Conservation (phyloP, 2,797 vertebrate species). For the Halcyon smyrnensis region DNA sequence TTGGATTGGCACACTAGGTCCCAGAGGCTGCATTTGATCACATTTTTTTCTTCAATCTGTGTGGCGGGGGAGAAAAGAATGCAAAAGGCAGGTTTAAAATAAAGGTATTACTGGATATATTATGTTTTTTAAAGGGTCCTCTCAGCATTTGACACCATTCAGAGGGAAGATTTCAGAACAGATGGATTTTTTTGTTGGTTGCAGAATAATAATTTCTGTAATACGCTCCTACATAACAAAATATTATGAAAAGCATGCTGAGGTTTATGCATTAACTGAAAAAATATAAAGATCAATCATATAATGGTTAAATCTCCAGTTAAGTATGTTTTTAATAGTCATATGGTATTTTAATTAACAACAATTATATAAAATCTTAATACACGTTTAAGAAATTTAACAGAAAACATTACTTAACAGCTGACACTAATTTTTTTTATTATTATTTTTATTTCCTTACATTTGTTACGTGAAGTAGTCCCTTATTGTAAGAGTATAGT, state of each 20-base stretch:
- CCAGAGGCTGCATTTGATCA: neutral
- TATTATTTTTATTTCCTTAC: neutral
- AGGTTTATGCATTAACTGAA: neutral
- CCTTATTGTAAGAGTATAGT: neutral
- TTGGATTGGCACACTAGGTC: neutral
- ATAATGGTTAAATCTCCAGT: neutral
- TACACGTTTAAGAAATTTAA: neutral
- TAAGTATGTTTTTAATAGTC: neutral
- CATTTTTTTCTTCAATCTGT: neutral
- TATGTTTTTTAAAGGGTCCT: neutral
- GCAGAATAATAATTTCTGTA: neutral
- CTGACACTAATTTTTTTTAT: neutral
- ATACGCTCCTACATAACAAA: fast-evolving
- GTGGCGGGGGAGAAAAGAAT: neutral
- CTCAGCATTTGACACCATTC: neutral
- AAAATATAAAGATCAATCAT: neutral
- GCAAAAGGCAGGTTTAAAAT: neutral
- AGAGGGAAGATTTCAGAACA: neutral
- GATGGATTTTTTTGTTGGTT: neutral
- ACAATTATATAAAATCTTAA: neutral
- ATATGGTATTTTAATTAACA: fast-evolving
- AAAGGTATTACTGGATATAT: neutral
- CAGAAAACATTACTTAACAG: neutral
- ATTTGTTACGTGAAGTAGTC: neutral
- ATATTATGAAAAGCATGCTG: neutral